Evolutionary conservation across 2,113 vertebrate genomes (phyloP).

Genomic region (Podiceps cristatus): DNA sequence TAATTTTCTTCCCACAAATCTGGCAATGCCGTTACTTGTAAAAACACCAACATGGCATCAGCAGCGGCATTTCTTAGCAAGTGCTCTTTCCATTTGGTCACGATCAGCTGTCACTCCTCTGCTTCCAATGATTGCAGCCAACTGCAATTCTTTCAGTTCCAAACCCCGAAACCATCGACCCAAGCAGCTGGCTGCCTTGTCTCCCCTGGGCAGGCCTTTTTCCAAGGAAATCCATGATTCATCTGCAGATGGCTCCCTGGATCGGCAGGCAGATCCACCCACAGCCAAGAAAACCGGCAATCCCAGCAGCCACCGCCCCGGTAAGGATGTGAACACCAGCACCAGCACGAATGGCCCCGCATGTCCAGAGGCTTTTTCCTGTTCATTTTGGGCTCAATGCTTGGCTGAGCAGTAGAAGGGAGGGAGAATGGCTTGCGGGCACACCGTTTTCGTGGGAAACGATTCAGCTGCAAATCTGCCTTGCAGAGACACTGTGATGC

Average conservation of each 20-base stretch:
- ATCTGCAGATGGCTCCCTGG: slow-evolving; percentile 63
- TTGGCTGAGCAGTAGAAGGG: background rate
- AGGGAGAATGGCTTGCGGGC: background rate
- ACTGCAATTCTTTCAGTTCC: background rate
- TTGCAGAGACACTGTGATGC: background rate
- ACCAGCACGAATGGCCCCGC: fast-evolving
- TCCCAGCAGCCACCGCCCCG: background rate
- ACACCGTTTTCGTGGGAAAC: background rate
- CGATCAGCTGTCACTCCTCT: background rate
- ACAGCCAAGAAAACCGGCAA: background rate
- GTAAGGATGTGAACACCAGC: background rate
- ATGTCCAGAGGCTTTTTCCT: background rate
- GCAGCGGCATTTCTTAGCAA: background rate
- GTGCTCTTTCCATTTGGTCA: background rate
- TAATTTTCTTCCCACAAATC: background rate
- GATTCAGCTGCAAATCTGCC: background rate
- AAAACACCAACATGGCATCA: background rate
- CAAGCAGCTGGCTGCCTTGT: slow-evolving; percentile 15
- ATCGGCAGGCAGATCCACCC: slow-evolving; percentile 5
- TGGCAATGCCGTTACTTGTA: background rate
- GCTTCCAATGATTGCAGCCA: background rate
- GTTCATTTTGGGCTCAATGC: fast-evolving
- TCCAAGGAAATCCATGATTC: slow-evolving; percentile 56
- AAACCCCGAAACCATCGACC: background rate
- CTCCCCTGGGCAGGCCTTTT: slow-evolving; percentile 27